Conservation (phyloP, 1,140 invertebrate genomes). For the Papilio machaon region DNA sequence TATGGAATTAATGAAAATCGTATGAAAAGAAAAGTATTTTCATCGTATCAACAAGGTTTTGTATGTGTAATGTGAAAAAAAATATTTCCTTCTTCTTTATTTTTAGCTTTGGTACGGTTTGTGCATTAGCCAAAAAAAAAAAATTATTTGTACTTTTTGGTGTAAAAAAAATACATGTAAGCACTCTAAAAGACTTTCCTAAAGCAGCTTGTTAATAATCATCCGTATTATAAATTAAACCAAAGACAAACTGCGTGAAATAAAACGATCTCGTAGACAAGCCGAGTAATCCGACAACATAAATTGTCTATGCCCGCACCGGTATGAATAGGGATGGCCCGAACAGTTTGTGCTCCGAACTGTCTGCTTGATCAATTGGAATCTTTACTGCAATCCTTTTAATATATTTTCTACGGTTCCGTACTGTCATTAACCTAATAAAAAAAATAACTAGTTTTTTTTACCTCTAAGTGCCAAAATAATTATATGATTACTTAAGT, state of each 20-base stretch:
- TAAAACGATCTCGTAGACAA: slow-evolving; percentile 37
- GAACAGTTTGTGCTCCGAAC: not conserved
- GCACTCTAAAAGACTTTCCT: not conserved
- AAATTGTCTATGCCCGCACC: slow-evolving; percentile 46
- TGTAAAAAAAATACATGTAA: not conserved
- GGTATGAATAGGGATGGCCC: slow-evolving; percentile 43
- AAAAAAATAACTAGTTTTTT: not conserved
- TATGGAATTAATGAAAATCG: no score
- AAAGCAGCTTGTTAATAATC: not conserved
- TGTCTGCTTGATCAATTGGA: slow-evolving; percentile 10
- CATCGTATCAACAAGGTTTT: no score
- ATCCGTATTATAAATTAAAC: slow-evolving; percentile 29
- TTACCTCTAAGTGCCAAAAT: not conserved
- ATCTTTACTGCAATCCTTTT: slow-evolving; percentile 28
- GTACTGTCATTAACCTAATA: not conserved
- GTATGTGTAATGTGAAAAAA: no score
- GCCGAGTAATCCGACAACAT: slow-evolving; percentile 39
- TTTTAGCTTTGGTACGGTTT: no score
- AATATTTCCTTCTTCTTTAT: no score
- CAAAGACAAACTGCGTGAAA: slow-evolving; percentile 33
- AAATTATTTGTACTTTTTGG: not conserved
- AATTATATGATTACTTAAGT: no score
- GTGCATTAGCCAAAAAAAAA: no score
- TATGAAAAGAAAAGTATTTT: no score
- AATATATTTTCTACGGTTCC: slow-evolving; percentile 3